A percentile compares a stretch with the other conserved stretches of the same genome.
phyloP scores from a whole-genome alignment of 1,140 invertebrate genomes.

The Gryllus bimaculatus region DNA sequence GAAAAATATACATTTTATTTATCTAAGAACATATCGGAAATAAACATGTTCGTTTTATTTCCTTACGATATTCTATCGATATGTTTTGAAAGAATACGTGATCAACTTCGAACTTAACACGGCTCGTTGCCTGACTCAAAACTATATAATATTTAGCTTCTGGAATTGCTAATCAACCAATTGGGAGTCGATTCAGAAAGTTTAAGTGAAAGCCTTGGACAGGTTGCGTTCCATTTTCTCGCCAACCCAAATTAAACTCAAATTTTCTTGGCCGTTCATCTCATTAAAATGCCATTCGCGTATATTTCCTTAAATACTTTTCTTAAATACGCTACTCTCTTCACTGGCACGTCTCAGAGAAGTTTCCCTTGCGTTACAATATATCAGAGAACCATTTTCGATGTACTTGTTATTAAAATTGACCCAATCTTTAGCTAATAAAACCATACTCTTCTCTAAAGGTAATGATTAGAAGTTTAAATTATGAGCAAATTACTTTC shows the following conservation, averaged over 20 bases:
- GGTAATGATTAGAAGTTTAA: background rate
- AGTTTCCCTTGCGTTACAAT: background rate
- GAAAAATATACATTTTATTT: no score
- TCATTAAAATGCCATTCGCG: background rate
- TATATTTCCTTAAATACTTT: background rate
- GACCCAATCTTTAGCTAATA: conserved; percentile 4
- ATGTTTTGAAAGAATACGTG: no score
- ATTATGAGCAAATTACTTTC: conserved; percentile 5
- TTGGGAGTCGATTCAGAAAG: background rate
- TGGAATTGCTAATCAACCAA: no score
- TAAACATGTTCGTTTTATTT: no score
- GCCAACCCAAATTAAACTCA: background rate
- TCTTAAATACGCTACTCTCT: background rate
- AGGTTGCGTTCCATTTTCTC: background rate
- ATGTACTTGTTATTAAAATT: conserved; percentile 2
- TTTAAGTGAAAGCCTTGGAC: background rate
- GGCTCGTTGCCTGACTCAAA: no score
- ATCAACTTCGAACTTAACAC: no score
- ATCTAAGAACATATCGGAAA: no score
- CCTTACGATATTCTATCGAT: no score
- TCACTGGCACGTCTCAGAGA: background rate
- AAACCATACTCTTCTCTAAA: background rate
- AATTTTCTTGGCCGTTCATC: background rate
- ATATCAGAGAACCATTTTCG: background rate
- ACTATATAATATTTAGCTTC: no score